Evolutionary conservation across 2,113 vertebrate genomes (phyloP).

Genomic region (Mustela lutreola): DNA sequence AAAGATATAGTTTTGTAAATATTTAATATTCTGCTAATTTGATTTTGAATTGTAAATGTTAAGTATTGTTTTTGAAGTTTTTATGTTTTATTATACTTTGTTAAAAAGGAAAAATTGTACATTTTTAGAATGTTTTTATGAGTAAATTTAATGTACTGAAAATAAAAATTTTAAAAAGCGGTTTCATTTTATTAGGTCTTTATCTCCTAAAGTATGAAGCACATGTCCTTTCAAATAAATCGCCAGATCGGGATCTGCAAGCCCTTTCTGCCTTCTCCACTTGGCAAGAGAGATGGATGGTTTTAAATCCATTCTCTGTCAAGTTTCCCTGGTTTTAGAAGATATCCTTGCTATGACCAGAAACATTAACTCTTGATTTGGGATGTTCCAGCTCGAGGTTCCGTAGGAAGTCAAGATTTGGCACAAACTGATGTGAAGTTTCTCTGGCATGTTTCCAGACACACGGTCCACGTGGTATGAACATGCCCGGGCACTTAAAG

Average conservation of each 20-base stretch:
- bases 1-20: constrained; percentile 92
- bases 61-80: constrained; percentile 92
- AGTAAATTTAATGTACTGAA: constrained; percentile 93
- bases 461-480: not conserved
- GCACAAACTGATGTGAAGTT: not conserved
- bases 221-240: not conserved
- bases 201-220: not conserved
- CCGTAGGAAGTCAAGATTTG: not conserved
- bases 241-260: not conserved
- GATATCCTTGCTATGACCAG: not conserved
- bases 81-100: constrained; percentile 94
- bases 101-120: constrained; percentile 92
- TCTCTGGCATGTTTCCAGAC: not conserved
- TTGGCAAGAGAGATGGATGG: not conserved
- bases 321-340: not conserved
- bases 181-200: not conserved
- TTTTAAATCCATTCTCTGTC: not conserved
- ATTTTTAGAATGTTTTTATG: constrained; percentile 95
- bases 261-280: not conserved
- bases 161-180: constrained; percentile 88
- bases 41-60: constrained; percentile 92
- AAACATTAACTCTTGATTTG: not conserved
- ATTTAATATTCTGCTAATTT: constrained; percentile 92
- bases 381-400: not conserved
- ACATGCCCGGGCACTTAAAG: not conserved